A percentile compares a stretch with the other conserved stretches of the same genome.
Evolutionary conservation across 2,797 vertebrate species (phyloP).

Genomic region (Myotis daubentonii): DNA sequence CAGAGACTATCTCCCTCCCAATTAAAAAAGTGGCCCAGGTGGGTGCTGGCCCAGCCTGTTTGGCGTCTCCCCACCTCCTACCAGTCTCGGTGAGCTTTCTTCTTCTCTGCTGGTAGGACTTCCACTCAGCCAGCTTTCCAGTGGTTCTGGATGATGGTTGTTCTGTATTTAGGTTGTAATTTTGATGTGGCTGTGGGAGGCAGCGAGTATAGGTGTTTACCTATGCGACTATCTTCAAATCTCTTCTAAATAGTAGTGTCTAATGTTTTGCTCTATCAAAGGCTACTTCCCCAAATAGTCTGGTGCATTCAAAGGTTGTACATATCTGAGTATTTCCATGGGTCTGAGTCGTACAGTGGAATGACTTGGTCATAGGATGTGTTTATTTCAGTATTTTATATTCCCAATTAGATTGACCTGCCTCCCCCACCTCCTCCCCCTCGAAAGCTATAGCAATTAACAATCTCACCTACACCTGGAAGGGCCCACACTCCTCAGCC

Average conservation of each 20-base stretch:
- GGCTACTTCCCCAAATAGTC: neutral
- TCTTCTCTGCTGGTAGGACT: too few species aligned
- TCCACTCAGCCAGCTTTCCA: too few species aligned
- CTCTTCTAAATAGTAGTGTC: neutral
- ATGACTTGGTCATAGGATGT: neutral
- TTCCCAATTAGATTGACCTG: neutral
- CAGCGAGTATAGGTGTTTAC: too few species aligned
- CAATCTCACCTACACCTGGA: neutral
- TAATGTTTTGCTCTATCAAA: neutral
- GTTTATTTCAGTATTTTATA: constrained; percentile 10
- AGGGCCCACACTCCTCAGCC: neutral
- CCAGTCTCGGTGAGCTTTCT: too few species aligned
- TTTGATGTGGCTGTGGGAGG: too few species aligned
- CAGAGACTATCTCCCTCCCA: too few species aligned
- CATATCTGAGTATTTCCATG: neutral
- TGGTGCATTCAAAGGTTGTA: neutral
- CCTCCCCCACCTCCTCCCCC: neutral
- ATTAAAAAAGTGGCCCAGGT: too few species aligned
- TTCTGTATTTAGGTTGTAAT: too few species aligned
- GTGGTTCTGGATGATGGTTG: too few species aligned
- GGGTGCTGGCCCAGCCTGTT: too few species aligned
- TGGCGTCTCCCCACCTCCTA: too few species aligned
- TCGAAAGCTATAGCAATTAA: neutral
- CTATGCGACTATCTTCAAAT: too few species aligned
- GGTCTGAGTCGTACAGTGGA: neutral